Base-by-base conservation (phyloP, 1,140 invertebrate species). In the Zaprionus davidi region DNA sequence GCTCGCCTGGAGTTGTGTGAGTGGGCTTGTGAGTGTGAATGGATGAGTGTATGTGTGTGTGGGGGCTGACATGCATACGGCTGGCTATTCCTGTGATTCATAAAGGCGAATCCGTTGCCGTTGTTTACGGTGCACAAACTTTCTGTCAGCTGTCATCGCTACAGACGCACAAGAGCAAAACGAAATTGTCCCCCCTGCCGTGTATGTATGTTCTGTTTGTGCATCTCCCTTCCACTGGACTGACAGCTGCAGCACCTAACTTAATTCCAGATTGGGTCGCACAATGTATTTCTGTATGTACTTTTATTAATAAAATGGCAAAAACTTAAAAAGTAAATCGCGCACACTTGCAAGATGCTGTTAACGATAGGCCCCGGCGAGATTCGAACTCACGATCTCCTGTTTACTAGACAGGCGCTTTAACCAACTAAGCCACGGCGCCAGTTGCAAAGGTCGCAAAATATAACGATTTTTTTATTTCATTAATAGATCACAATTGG, bases 331-430 rank as follows among this genome's bases (percentile, higher is more conserved):
- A 17, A 38, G 28, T 2, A 24, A 51, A 20, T 24, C 20, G 38
- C 36, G n/a, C 12, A 2, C 22, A 34, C 12, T 28, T n/a, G 13
- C 11, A 64, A 31, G 31, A 12, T 31, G 11, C 15, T 15, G 20
- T 24, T 9, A 13, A 6, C 41, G 41, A 46, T 57, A 92, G 94
- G 93, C 94, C 93, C 94, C 93, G 93, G 93, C 93, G 94, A 93
- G 94, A 94, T 94, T 94, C 94, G 94, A 94, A 94, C 94, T 93
- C 94, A 92, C 93, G 94, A 94, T 94, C 94, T 94, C 94, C 94
- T 94, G 94, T 94, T 94, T 94, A 94, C 94, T 94, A 94, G 94
- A 94, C 94, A 94, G 94, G 94, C 94, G 94, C 94, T 94, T 94
- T 94, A 94, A 94, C 94, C 94, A 94, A 94, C 94, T 94, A 94